Evolutionary conservation across 1,140 invertebrate species (phyloP), one percentile per base, ranked within the genome.

Genomic region (Drosophila parvula): DNA sequence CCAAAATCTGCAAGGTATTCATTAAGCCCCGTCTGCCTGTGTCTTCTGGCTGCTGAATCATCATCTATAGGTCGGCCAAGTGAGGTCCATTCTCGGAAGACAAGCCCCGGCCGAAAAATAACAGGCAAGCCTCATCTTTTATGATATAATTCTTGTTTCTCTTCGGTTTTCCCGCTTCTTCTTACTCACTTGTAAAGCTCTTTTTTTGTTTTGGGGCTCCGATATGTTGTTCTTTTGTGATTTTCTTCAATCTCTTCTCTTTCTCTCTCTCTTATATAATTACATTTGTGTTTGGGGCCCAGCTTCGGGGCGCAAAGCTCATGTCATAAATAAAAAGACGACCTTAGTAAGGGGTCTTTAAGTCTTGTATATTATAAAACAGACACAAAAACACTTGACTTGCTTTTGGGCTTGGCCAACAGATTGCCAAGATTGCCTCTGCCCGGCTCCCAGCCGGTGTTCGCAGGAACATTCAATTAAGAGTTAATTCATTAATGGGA

Each of bases 1-100:
- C 56, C 45, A 84, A 88, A 89, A 89, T 89, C 85, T 68, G 74
- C 84, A 78, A 86, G 78, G 84, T 80, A 89, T 89, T 89, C 84
- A 89, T 89, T 89, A 89, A 89, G 84, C 84, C 59, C 56, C 60
- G 78, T 63, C 68, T 79, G 58, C 62, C 55, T 64, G 58, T 50
- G 16, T 38, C 41, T 41, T 40, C 38, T 48, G 67, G 56, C 61
- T 63, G 68, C 83, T 88, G 83, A 88, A 88, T 88, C 83, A 85
- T 75, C 81, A 55, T 60, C 60, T 36, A 45, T 51, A 56, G 76
- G 57, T 60, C 57, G 76, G 28, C 38, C 44, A 27, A 44, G 16
- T 32, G 16, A 27, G 36, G 50, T 43, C 77, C 81, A 53, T 88
- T 88, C 84, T 88, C 60, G 84, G 84, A 88, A 88, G 41, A 79